Base-by-base conservation (phyloP, 2,888 invertebrate species). In the Andrena bucephala region DNA sequence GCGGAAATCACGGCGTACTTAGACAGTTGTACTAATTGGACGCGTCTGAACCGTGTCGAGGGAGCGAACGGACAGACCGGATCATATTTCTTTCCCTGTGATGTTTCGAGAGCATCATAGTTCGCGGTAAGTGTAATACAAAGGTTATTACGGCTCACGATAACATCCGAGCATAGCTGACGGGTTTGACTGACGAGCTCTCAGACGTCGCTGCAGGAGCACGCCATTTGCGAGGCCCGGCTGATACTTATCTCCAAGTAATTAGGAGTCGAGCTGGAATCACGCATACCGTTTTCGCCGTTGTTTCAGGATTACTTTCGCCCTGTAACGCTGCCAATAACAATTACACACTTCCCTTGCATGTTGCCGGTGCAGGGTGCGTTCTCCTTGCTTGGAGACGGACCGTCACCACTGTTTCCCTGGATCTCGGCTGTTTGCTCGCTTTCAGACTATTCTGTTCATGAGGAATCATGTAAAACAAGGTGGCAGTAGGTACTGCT, bases 181-280 rank as follows among this genome's bases (percentile, higher is more conserved):
- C 90, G 87, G 85, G 80, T 90, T 91, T 92, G 92, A 92, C 92
- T 91, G 92, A 92, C 92, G 92, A 92, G 89, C 90, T 89, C 84
- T 90, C 89, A 89, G 90, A 88, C 84, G 81, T 86, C 91, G 85
- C 91, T 89, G 90, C 92, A 92, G 93, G 92, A 93, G 91, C 93
- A 90, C 91, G 90, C 91, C 90, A 93, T 91, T 90, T 90, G 90
- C 89, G 87, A 89, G 87, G 87, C 85, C 82, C 86, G 85, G 91
- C 86, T 91, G 93, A 93, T 93, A 93, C 90, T 91, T 92, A 93
- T 93, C 93, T 92, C 87, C 81, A 87, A 88, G 91, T 93, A 92
- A 93, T 93, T 93, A 93, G 92, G 88, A 92, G 90, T 89, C 81
- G 87, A 81, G 84, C 83, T 83, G 88, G 90, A 92, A 93, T 92